Evolutionary conservation across 2,888 invertebrate genomes (phyloP), one percentile per base, ranked within the genome.

Genomic region (Xestia c-nigrum): DNA sequence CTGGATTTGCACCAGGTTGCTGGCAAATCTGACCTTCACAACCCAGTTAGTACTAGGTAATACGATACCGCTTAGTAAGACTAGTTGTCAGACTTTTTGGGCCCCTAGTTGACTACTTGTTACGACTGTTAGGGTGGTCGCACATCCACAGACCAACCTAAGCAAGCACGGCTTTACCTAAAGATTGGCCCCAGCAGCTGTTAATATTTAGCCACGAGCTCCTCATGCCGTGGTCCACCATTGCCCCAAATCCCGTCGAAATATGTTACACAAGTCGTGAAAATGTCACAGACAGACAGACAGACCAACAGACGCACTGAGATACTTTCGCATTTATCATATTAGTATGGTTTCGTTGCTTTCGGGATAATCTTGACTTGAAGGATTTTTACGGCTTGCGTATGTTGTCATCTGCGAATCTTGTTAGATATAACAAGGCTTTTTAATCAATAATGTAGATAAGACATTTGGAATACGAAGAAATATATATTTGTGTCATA

Each of bases 381-480:
- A 73, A 76, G 76, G 46, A 61, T 80, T 88, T 74, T 84, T 70
- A 78, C 85, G 74, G n/a, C 52, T 14, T 43, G 59, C 65, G 72
- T 87, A 31, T 31, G 84, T 84, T 78, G 65, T 87, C 74, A 83
- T 88, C 84, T 77, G 57, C n/a, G 65, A 74, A 88, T 85, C 76
- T 73, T 74, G 63, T 88, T 77, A 78, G 40, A 70, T 76, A 67
- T 66, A 21, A 80, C 67, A 73, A 72, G 66, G 72, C 24, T 74
- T 84, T 87, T 82, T 87, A 88, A 87, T 88, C 74, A 82, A 73
- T 73, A 55, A 78, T 74, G 63, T 67, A 40, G 50, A 77, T 78
- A 46, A 72, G 24, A 68, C 61, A 46, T 77, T 50, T 46, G 38
- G 7, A 24, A 78, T 65, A 21, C 14, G 46, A 72, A 71, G 50